Evolutionary conservation across 2,888 invertebrate species (phyloP).

Genomic region (Nasonia oneida): DNA sequence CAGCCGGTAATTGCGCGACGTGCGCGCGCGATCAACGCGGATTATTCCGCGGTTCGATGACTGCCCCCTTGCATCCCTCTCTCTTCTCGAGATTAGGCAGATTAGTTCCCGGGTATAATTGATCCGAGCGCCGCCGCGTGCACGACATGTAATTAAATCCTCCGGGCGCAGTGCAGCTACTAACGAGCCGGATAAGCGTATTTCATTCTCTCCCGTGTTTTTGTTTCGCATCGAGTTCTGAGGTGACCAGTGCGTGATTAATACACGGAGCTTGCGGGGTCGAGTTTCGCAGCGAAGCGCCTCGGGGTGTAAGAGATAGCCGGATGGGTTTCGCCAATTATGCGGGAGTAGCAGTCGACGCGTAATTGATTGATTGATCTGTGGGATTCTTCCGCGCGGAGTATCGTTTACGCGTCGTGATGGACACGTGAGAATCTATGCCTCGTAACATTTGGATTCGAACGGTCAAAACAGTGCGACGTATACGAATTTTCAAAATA

Average conservation of each 20-base stretch:
- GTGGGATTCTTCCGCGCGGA: not conserved
- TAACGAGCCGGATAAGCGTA: slow-evolving; percentile 47
- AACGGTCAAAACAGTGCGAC: not conserved
- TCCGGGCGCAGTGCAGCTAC: slow-evolving; percentile 19
- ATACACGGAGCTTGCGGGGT: slow-evolving; percentile 31
- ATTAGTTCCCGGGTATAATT: slow-evolving; percentile 71
- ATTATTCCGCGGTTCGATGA: slow-evolving; percentile 76
- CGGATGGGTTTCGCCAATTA: slow-evolving; percentile 17
- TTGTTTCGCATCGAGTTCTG: not conserved
- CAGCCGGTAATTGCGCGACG: slow-evolving; percentile 77
- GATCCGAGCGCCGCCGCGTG: slow-evolving; percentile 58
- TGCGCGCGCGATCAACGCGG: slow-evolving; percentile 72
- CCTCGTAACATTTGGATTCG: not conserved
- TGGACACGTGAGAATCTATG: not conserved
- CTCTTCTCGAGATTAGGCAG: slow-evolving; percentile 74
- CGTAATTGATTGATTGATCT: slow-evolving; percentile 25
- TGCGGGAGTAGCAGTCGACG: not conserved
- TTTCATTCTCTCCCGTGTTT: slow-evolving; percentile 3
- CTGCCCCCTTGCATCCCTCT: slow-evolving; percentile 41
- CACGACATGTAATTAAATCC: slow-evolving; percentile 60
- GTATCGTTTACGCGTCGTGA: not conserved
- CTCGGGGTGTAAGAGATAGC: slow-evolving; percentile 3
- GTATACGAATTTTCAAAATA: not conserved
- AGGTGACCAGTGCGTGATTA: slow-evolving; percentile 53
- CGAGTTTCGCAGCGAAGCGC: not conserved